A percentile compares a stretch with the other conserved stretches of the same genome.
phyloP scores from a whole-genome alignment of 2,113 vertebrate genomes.

The Lucifuga dentata region DNA sequence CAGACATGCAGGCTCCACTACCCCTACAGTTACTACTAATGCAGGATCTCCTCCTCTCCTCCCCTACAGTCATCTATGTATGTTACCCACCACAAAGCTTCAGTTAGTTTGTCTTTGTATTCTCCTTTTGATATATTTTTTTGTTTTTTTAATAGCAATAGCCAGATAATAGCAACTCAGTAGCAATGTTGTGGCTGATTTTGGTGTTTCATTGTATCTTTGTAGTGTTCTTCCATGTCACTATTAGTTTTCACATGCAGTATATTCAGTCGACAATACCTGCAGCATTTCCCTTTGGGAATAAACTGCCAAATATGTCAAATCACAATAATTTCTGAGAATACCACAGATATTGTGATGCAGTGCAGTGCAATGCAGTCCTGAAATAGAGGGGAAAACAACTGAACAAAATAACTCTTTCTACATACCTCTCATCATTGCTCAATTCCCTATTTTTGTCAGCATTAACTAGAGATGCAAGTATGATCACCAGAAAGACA shows the following conservation, averaged over 20 bases:
- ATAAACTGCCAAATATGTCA: constrained; percentile 12
- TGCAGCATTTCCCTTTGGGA: constrained; percentile 8
- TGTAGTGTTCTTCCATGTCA: neutral
- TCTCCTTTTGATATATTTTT: constrained; percentile 17
- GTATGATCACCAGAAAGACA: no score
- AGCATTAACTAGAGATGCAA: neutral
- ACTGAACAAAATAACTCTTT: no score
- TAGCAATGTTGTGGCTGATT: no score
- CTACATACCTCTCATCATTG: neutral
- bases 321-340: constrained; percentile 17
- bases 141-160: constrained; percentile 4
- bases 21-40: constrained; percentile 69
- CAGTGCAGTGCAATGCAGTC: neutral
- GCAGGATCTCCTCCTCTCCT: constrained; percentile 3
- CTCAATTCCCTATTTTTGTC: neutral
- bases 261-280: neutral
- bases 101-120: constrained; percentile 7
- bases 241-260: constrained; percentile 11
- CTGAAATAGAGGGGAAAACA: no score
- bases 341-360: constrained; percentile 11
- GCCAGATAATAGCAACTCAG: no score
- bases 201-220: neutral
- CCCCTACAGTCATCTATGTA: neutral
- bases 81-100: neutral
- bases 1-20: constrained; percentile 83